Conservation (phyloP, 2,888 invertebrate species). For the Junonia oenone region DNA sequence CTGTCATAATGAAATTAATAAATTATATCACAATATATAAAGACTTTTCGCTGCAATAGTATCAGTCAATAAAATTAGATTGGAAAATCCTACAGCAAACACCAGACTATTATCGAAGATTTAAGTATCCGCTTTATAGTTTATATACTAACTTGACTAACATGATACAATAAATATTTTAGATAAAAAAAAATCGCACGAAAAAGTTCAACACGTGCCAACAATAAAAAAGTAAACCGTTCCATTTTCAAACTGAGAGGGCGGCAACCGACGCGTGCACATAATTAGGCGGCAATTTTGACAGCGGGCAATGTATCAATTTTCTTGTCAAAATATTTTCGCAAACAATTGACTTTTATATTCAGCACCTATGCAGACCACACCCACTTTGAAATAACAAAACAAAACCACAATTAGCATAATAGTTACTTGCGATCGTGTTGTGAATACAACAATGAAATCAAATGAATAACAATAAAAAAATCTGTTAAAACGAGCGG, state of each 20-base stretch:
- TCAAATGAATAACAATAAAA: conserved; percentile 17
- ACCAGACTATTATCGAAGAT: conserved; percentile 30
- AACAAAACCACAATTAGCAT: conserved; percentile 79
- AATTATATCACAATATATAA: conserved; percentile 10
- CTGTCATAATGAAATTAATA: too few relatives aligned
- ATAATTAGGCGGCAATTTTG: conserved; percentile 68
- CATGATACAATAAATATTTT: too few relatives aligned
- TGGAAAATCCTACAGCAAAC: conserved; percentile 35
- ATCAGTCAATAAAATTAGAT: conserved; percentile 29
- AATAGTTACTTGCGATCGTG: conserved; percentile 53
- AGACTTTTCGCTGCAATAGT: conserved; percentile 26
- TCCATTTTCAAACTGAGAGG: conserved; percentile 67
- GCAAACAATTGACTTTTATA: conserved; percentile 66
- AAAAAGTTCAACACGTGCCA: conserved; percentile 54
- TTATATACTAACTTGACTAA: too few relatives aligned
- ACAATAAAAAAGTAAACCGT: conserved; percentile 68
- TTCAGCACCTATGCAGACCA: conserved; percentile 39
- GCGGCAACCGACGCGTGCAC: conserved; percentile 52
- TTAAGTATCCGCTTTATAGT: too few relatives aligned
- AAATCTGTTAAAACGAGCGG: not conserved
- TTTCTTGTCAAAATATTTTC: conserved; percentile 77
- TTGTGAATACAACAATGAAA: conserved; percentile 29
- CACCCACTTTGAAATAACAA: conserved; percentile 63
- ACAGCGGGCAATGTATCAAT: conserved; percentile 64
- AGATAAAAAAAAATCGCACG: too few relatives aligned